phyloP scores from a whole-genome alignment of 2,888 invertebrate species.

The Orthosia gothica region DNA sequence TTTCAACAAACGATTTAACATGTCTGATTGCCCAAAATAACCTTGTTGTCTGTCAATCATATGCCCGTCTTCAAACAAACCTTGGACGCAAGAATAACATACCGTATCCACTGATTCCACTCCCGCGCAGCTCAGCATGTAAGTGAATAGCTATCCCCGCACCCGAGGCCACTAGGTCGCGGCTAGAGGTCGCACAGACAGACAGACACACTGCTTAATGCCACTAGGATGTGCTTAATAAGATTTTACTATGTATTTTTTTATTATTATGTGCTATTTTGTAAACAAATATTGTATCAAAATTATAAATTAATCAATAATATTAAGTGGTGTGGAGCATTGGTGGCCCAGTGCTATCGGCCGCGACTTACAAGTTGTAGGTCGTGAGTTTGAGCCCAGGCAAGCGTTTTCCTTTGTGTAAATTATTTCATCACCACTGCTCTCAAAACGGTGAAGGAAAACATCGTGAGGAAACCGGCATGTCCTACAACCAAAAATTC shows the following conservation, averaged over 20 bases:
- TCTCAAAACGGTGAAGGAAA: too few relatives aligned
- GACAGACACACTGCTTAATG: conserved; percentile 65
- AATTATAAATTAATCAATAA: too few relatives aligned
- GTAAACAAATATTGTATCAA: background rate
- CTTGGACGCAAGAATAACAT: conserved; percentile 43
- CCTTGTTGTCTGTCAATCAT: conserved; percentile 8
- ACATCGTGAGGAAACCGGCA: too few relatives aligned
- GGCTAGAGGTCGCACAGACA: conserved; percentile 81
- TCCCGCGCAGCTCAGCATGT: conserved; percentile 43
- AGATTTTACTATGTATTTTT: conserved; percentile 21
- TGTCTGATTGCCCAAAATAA: conserved; percentile 4
- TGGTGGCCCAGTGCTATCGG: too few relatives aligned
- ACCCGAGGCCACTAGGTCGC: conserved; percentile 82
- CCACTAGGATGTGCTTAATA: conserved; percentile 71
- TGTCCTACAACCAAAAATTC: too few relatives aligned
- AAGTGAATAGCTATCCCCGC: conserved; percentile 81
- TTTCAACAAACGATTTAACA: background rate
- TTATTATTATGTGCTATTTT: background rate
- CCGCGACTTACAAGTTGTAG: too few relatives aligned
- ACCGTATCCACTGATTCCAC: conserved; percentile 71
- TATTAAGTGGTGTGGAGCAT: too few relatives aligned
- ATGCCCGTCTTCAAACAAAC: conserved; percentile 5
- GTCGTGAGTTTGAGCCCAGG: too few relatives aligned
- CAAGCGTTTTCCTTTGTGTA: too few relatives aligned
- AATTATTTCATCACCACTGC: too few relatives aligned